These are phyloP conservation scores for Heliconius melpomene DNA, from an alignment of 1,140 invertebrate species.

Conservation along the genomic window DNA sequence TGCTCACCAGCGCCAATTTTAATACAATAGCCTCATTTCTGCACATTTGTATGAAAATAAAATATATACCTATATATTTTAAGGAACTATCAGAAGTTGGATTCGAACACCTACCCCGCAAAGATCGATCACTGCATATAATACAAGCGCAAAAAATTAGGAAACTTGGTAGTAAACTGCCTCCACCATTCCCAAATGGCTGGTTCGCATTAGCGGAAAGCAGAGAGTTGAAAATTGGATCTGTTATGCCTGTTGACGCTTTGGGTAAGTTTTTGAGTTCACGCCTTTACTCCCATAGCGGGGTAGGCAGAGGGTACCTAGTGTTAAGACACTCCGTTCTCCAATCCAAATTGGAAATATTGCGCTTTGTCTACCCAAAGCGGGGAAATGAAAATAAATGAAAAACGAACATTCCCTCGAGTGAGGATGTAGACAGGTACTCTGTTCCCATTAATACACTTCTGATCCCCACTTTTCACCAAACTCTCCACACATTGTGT, in stretches of 20 bases:
- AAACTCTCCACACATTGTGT: too few relatives aligned
- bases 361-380: too few relatives aligned
- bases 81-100: conserved; percentile 67
- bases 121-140: conserved; percentile 81
- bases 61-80: conserved; percentile 16
- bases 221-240: conserved; percentile 82
- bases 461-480: too few relatives aligned
- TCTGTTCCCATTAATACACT: too few relatives aligned
- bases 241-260: conserved; percentile 85
- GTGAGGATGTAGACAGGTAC: too few relatives aligned
- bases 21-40: not conserved
- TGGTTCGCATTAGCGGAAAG: conserved; percentile 92
- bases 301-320: too few relatives aligned
- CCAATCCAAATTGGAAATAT: too few relatives aligned
- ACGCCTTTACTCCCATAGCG: too few relatives aligned
- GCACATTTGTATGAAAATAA: not conserved
- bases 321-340: too few relatives aligned
- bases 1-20: not conserved
- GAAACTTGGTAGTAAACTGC: conserved; percentile 83
- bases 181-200: conserved; percentile 94
- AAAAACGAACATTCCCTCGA: too few relatives aligned
- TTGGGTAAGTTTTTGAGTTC: conserved; percentile 81
- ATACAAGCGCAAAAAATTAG: conserved; percentile 68
- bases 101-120: conserved; percentile 81
- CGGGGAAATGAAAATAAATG: too few relatives aligned